A percentile compares a stretch with the other conserved stretches of the same genome.
Evolutionary conservation across 2,888 invertebrate species (phyloP).

Genomic region (Nephrotoma guestfalica): DNA sequence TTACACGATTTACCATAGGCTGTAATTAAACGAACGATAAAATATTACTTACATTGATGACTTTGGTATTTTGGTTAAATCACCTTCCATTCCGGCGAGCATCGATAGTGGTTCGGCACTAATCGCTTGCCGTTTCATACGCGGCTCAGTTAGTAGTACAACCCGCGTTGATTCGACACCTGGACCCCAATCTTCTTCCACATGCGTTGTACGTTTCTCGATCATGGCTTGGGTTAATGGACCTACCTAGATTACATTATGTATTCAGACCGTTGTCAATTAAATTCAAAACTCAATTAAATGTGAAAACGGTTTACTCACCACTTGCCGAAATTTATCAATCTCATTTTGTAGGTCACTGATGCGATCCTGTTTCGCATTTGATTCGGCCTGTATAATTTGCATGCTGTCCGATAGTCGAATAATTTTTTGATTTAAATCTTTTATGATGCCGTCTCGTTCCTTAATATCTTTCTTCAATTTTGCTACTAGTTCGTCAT

Average conservation of each 20-base stretch:
- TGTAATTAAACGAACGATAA: constrained; percentile 2
- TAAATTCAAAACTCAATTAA: background rate
- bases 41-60: constrained; percentile 41
- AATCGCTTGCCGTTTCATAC: constrained; percentile 46
- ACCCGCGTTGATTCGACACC: constrained; percentile 41
- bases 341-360: constrained; percentile 68
- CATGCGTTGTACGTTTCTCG: constrained; percentile 33
- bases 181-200: constrained; percentile 34
- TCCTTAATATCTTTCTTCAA: constrained; percentile 18
- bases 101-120: constrained; percentile 65
- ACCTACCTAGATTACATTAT: constrained; percentile 20
- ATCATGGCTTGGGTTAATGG: constrained; percentile 54
- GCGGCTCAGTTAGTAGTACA: constrained; percentile 37
- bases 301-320: constrained; percentile 21
- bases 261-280: too few relatives aligned
- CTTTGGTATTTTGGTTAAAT: constrained; percentile 55
- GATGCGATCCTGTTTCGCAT: constrained; percentile 62
- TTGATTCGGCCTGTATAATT: constrained; percentile 20
- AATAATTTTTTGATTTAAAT: constrained; percentile 21
- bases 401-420: constrained; percentile 21
- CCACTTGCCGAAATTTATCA: constrained; percentile 70
- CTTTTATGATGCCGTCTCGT: constrained; percentile 19
- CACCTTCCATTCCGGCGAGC: constrained; percentile 36
- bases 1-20: background rate
- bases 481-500: constrained; percentile 14